Base-by-base conservation (phyloP, 1,140 invertebrate species). In the Cataglyphis hispanica region DNA sequence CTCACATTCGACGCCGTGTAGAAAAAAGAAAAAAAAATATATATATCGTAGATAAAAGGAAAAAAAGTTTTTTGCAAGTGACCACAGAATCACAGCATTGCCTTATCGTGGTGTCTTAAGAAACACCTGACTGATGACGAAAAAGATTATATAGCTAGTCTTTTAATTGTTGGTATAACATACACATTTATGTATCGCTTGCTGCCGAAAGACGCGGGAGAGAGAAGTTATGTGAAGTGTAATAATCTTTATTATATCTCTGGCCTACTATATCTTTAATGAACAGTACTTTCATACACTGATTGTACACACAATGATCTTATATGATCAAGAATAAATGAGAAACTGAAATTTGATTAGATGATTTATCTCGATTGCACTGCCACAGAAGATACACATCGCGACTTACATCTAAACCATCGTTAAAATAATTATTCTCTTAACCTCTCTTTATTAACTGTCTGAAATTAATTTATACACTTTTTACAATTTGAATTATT, bases 51-150 rank as follows among this genome's bases (percentile, higher is more conserved):
- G 37, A 64, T 63, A 86, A 81, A 27, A 85, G 56, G 78, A 87
- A 31, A 80, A 64, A 50, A 88, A 85, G 56, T 67, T 83, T 91
- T 91, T 90, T 91, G 87, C 88, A 88, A 93, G 90, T 89, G 87
- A 94, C 89, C 91, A 91, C 88, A 72, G 69, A 92, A 91, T 94
- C 93, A 93, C 93, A 93, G 87, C 91, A 94, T 93, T 94, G 94
- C 93, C 93, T 94, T 94, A 94, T 91, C 85, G 90, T 89, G 92
- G 90, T 94, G 93, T 92, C 89, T 90, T 85, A 88, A 83, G 2
- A 89, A 91, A 88, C 93, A 92, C 92, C 92, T 93, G 94, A 94
- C 94, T 94, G 94, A 94, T 91, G 84, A 91, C 85, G 60, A 86
- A 91, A 86, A 91, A 89, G 80, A 92, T 89, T 90, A 88, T 50